A percentile compares a stretch with the other conserved stretches of the same genome.
Evolutionary conservation across 2,888 invertebrate species (phyloP).

Genomic region (Tenodera sinensis): DNA sequence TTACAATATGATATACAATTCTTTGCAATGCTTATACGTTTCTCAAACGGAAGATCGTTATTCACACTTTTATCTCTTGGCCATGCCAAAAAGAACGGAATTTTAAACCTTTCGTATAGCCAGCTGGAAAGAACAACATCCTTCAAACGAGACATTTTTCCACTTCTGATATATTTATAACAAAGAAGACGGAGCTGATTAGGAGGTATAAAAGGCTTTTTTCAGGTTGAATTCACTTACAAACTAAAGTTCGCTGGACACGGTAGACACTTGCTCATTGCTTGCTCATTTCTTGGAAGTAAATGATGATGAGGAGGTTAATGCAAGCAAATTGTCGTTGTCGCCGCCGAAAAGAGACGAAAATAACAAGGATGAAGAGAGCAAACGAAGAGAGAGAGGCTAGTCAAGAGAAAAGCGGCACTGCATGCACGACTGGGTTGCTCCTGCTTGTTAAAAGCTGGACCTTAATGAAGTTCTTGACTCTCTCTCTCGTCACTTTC

Average conservation of each 20-base stretch:
- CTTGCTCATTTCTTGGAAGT: background rate
- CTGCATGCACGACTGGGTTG: background rate
- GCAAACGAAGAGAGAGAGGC: background rate
- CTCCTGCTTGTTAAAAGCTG: background rate
- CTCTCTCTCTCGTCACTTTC: background rate
- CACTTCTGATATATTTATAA: no score
- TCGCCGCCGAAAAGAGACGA: background rate
- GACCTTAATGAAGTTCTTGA: background rate
- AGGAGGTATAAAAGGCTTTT: no score
- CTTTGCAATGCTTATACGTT: no score
- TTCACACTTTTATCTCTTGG: no score
- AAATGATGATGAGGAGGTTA: background rate
- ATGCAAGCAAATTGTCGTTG: background rate
- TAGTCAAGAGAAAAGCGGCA: background rate
- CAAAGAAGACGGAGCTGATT: no score
- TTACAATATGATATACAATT: no score
- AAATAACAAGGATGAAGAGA: background rate
- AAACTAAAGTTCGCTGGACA: background rate
- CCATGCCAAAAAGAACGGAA: no score
- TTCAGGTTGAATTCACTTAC: background rate
- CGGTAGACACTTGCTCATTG: background rate
- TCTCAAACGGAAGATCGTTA: no score
- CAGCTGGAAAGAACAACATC: no score
- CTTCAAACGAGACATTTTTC: no score
- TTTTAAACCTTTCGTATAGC: no score